Conservation (phyloP, 2,888 invertebrate genomes). For the Chrysotoxum bicinctum region DNA sequence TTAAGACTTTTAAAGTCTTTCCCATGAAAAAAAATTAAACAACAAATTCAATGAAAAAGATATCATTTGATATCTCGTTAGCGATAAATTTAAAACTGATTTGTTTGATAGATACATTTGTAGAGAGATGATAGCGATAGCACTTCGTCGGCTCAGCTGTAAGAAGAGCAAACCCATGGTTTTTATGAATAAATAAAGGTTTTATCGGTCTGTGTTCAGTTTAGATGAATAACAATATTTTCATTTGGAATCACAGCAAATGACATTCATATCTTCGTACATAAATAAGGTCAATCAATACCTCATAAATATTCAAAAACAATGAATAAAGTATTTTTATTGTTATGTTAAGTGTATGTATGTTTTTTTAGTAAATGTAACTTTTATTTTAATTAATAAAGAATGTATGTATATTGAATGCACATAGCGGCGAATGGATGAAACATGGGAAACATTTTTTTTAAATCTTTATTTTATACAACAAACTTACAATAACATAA, state of each 20-base stretch:
- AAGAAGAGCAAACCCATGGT: not conserved
- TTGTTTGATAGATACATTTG: too few relatives aligned
- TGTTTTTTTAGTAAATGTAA: not conserved
- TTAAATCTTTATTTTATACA: too few relatives aligned
- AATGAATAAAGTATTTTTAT: not conserved
- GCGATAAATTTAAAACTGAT: constrained; percentile 12
- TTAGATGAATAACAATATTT: not conserved
- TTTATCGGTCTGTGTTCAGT: not conserved
- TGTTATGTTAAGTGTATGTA: not conserved
- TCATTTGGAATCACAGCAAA: not conserved
- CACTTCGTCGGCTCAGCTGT: not conserved
- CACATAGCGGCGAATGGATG: too few relatives aligned
- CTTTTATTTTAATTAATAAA: not conserved
- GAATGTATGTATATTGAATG: too few relatives aligned
- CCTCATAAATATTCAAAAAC: not conserved
- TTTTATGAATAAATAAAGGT: not conserved
- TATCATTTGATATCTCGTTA: constrained; percentile 25
- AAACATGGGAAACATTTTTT: too few relatives aligned
- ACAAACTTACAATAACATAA: too few relatives aligned
- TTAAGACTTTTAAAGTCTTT: not conserved
- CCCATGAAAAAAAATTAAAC: not conserved
- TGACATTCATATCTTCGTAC: not conserved
- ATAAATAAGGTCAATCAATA: not conserved
- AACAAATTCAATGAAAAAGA: constrained; percentile 2
- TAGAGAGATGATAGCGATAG: constrained; percentile 10